phyloP scores from a whole-genome alignment of 2,888 invertebrate genomes.

The Macaria liturata region DNA sequence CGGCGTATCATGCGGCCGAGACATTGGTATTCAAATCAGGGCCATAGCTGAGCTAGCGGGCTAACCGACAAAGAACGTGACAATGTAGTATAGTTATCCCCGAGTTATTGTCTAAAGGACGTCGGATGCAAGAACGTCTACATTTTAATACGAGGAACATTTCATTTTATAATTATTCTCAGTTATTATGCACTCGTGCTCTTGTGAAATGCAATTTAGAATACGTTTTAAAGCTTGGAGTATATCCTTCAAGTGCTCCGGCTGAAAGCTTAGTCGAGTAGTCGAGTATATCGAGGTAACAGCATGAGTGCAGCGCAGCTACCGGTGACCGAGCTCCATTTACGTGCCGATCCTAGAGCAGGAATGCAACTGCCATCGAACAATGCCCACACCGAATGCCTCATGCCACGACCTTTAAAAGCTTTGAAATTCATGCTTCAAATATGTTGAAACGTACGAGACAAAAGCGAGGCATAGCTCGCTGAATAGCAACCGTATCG shows the following conservation, averaged over 20 bases:
- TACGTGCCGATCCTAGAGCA: slow-evolving; percentile 47
- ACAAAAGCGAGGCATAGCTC: slow-evolving; percentile 13
- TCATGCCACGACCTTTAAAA: slow-evolving; percentile 41
- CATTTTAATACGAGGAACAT: too few relatives aligned
- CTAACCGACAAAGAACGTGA: slow-evolving; percentile 16
- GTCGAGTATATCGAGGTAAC: slow-evolving; percentile 36
- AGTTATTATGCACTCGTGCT: too few relatives aligned
- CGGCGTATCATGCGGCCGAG: slow-evolving; percentile 11
- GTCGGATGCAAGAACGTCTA: neutral
- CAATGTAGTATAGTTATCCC: slow-evolving; percentile 12
- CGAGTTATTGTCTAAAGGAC: neutral
- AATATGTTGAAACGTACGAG: slow-evolving; percentile 28
- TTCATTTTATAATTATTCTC: slow-evolving; percentile 19
- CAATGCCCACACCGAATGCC: slow-evolving; percentile 40
- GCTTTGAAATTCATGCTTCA: slow-evolving; percentile 31
- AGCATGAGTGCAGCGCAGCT: slow-evolving; percentile 31
- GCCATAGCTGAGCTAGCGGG: slow-evolving; percentile 7
- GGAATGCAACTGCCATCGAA: slow-evolving; percentile 52
- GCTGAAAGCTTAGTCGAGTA: slow-evolving; percentile 40
- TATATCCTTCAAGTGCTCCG: slow-evolving; percentile 33
- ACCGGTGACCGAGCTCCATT: slow-evolving; percentile 46
- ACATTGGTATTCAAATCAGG: slow-evolving; percentile 22
- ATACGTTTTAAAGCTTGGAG: slow-evolving; percentile 12
- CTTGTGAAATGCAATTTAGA: too few relatives aligned
- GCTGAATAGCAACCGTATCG: slow-evolving; percentile 11